Conservation (phyloP, 2,888 invertebrate genomes). For the Ceramica pisi region DNA sequence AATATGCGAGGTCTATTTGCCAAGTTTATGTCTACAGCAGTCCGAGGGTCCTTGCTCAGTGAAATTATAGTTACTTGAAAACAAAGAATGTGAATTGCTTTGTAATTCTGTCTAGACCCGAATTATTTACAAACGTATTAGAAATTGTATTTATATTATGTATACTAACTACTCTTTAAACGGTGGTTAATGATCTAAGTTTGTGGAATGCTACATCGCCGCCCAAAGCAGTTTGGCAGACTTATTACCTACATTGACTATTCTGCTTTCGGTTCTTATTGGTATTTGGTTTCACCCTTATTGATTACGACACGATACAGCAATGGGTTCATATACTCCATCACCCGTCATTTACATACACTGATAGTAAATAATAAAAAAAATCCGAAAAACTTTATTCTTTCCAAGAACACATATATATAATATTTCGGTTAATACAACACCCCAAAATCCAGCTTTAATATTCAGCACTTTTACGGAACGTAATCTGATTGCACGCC, state of each 20-base stretch:
- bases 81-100: neutral
- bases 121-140: too few species aligned
- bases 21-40: conserved; percentile 39
- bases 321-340: neutral
- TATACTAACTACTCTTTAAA: neutral
- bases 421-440: neutral
- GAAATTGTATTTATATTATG: too few species aligned
- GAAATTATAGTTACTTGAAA: conserved; percentile 7
- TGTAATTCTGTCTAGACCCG: neutral
- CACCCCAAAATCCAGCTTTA: neutral
- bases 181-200: neutral
- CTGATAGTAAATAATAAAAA: neutral
- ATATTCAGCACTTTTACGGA: conserved; percentile 24
- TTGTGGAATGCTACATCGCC: neutral
- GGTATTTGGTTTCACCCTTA: neutral
- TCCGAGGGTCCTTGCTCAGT: conserved; percentile 1
- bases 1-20: conserved; percentile 54
- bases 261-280: neutral
- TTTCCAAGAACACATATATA: neutral
- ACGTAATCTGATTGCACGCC: conserved; percentile 17
- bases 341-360: neutral
- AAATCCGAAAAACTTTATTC: neutral
- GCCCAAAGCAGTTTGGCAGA: neutral
- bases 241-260: neutral
- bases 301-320: neutral